Evolutionary conservation across 2,113 vertebrate species (phyloP).

Genomic region (Coturnix japonica): DNA sequence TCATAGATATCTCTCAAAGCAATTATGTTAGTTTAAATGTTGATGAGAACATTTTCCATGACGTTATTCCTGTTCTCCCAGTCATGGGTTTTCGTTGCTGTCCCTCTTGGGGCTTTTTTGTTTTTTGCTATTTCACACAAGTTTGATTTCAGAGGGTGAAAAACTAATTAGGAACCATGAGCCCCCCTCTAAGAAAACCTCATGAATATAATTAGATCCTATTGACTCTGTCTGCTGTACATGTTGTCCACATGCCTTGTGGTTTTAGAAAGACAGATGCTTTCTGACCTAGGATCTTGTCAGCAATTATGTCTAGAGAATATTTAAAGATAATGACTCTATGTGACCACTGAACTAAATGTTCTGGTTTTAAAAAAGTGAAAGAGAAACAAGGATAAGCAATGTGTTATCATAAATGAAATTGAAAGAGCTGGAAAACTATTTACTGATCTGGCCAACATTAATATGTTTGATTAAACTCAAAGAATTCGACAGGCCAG

Average conservation of each 20-base stretch:
- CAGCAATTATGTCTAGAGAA: background rate
- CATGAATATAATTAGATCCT: background rate
- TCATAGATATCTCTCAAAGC: constrained; percentile 11
- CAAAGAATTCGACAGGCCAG: constrained; percentile 28
- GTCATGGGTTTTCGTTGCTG: background rate
- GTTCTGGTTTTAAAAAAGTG: constrained; percentile 36
- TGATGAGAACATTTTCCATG: constrained; percentile 6
- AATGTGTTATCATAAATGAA: constrained; percentile 35
- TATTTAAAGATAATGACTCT: constrained; percentile 52
- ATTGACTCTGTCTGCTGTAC: background rate
- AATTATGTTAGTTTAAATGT: constrained; percentile 12
- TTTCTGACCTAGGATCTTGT: constrained; percentile 31
- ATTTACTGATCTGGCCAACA: constrained; percentile 27
- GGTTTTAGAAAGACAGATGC: background rate
- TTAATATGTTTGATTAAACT: constrained; percentile 29
- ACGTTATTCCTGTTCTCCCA: background rate
- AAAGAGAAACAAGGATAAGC: constrained; percentile 48
- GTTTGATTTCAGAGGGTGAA: background rate
- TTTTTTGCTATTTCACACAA: background rate
- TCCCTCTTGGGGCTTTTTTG: background rate
- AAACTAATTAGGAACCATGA: background rate
- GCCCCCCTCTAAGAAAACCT: background rate
- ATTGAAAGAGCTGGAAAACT: constrained; percentile 44
- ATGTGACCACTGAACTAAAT: constrained; percentile 19
- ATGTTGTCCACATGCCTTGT: background rate